A percentile compares a stretch with the other conserved stretches of the same genome.
phyloP scores from a whole-genome alignment of 2,888 invertebrate genomes.

The Microctonus aethiopoides region DNA sequence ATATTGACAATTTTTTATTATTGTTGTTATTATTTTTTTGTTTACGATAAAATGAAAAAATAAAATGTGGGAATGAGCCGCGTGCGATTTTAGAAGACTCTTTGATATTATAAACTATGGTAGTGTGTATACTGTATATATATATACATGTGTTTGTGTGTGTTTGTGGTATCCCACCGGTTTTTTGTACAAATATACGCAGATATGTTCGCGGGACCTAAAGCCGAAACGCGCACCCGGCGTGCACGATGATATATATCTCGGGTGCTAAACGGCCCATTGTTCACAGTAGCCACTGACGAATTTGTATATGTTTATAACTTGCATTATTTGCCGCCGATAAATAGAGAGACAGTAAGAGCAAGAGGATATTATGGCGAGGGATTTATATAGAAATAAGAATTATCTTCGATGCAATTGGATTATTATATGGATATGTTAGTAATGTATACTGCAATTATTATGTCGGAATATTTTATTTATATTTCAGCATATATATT shows the following conservation, averaged over 20 bases:
- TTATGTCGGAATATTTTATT: too few relatives aligned
- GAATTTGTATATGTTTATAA: conserved; percentile 68
- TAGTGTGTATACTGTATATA: background rate
- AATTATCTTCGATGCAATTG: conserved; percentile 8
- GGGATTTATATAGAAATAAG: background rate
- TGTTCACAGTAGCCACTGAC: conserved; percentile 64
- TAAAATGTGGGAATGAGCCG: background rate
- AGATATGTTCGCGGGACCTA: conserved; percentile 15
- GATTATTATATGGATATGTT: background rate
- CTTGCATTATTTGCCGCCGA: conserved; percentile 44
- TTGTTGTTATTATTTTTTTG: background rate
- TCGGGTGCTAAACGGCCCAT: conserved; percentile 66
- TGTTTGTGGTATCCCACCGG: background rate
- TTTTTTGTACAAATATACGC: conserved; percentile 11
- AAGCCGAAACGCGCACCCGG: conserved; percentile 9
- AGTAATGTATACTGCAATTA: too few relatives aligned
- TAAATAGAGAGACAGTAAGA: conserved; percentile 14
- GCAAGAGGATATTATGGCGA: conserved; percentile 30
- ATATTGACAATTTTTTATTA: background rate
- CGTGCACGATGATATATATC: conserved; percentile 64
- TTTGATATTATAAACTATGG: background rate
- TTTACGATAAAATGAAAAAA: background rate
- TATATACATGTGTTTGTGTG: background rate
- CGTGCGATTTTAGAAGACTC: background rate
- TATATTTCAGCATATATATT: too few relatives aligned